These are phyloP conservation scores for Synanthedon formicaeformis DNA, from an alignment of 2,888 invertebrate species.

Conservation along the genomic window DNA sequence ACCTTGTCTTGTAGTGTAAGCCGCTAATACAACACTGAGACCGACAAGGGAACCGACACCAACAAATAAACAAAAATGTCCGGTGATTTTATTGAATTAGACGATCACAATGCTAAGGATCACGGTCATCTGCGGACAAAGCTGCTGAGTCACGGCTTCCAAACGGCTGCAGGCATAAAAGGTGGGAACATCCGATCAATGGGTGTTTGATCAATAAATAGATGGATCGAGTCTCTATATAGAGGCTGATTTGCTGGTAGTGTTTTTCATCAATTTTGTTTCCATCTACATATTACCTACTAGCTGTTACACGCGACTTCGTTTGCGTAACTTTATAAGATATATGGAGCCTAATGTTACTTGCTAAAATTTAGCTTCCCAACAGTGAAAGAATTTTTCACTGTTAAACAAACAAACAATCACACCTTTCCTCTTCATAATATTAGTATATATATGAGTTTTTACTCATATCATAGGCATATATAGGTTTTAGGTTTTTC, in stretches of 20 bases:
- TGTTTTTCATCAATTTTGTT: too few species aligned
- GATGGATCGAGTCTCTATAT: conserved; percentile 23
- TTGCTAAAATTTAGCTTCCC: too few species aligned
- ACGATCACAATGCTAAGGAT: conserved; percentile 55
- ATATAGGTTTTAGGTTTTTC: too few species aligned
- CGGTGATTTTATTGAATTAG: conserved; percentile 69
- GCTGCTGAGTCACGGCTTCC: conserved; percentile 58
- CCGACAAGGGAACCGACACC: conserved; percentile 54
- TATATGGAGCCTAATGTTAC: too few species aligned
- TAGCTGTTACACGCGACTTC: too few species aligned
- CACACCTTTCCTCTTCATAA: too few species aligned
- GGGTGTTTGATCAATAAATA: conserved; percentile 64
- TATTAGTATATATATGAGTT: too few species aligned
- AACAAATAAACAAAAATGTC: conserved; percentile 63
- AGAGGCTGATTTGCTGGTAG: conserved; percentile 2
- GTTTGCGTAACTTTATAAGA: too few species aligned
- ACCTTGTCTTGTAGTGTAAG: conserved; percentile 44
- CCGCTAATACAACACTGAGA: conserved; percentile 47
- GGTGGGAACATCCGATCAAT: conserved; percentile 66
- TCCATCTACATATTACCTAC: too few species aligned
- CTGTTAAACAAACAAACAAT: too few species aligned
- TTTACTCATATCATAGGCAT: too few species aligned
- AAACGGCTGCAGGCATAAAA: conserved; percentile 46
- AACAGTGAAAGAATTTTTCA: too few species aligned
- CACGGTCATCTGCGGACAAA: conserved; percentile 27